Evolutionary conservation across 2,888 invertebrate species (phyloP), one percentile per base, ranked within the genome.

Genomic region (Dyspetes luteomarginatus): DNA sequence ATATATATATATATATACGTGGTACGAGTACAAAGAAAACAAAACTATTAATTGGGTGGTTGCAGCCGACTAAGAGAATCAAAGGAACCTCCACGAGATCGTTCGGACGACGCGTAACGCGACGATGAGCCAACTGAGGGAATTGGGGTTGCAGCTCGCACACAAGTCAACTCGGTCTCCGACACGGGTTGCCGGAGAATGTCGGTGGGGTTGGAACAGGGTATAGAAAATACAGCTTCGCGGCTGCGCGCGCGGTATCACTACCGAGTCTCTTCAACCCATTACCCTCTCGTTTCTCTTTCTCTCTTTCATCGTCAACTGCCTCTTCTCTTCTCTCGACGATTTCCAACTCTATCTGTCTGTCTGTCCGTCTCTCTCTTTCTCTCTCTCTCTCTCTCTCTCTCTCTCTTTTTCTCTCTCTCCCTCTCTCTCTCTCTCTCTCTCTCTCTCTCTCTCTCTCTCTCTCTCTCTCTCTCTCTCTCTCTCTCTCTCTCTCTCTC

Each of bases 201-300:
- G 71, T 71, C 75, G 83, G 83, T 76, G 81, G 81, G 76, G 82
- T 58, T 81, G 82, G 69, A 43, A 67, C 72, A 78, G 81, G 50
- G n/a, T n/a, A 84, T 84, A 85, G 84, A 83, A 85, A 80, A 85
- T 72, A 85, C 85, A 87, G 85, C 86, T 85, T 84, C 83, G 89
- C 89, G 89, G 83, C 89, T 89, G 89, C 90, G 90, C 89, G 89
- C 90, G 90, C 89, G 78, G 84, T 87, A 85, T 62, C 56, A 28
- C n/a, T n/a, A n/a, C 71, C 83, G 73, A 60, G 81, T 85, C 87
- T 85, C 86, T 87, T 86, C 88, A 87, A 87, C 87, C 88, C 85
- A 85, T 87, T 88, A 86, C 85, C 85, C 80, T 83, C 74, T 41
- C 56, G 30, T 48, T 41, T 60, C 60, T 60, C 67, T 50, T 48